Percentiles rank a stretch among this genome's conserved stretches.
These are phyloP conservation scores for Hypotaenidia okinawae DNA, from an alignment of 2,797 vertebrate species.

Conservation along the genomic window DNA sequence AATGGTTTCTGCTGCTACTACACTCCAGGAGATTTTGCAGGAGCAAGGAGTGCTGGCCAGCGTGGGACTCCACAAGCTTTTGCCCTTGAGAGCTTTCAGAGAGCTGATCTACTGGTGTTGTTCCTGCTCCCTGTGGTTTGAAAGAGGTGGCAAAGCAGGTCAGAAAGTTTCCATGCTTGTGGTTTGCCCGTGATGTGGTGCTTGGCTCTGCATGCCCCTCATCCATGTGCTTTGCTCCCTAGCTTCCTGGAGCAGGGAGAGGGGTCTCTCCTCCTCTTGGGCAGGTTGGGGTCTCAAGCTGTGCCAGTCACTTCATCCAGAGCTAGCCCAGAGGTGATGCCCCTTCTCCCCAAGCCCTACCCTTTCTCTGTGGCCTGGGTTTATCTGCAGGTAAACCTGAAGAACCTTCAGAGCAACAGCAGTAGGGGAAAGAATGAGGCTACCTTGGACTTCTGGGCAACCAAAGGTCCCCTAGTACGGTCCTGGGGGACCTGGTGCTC, in stretches of 20 bases:
- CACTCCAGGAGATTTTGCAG: constrained; percentile 30
- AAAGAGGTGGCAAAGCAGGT: background rate
- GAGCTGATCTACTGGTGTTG: background rate
- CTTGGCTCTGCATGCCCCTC: background rate
- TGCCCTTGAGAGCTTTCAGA: background rate
- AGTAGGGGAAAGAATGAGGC: background rate
- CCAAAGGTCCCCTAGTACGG: fast-evolving
- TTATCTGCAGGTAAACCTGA: background rate
- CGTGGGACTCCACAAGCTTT: background rate
- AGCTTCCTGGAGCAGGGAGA: background rate
- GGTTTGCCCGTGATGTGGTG: fast-evolving
- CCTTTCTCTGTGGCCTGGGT: background rate
- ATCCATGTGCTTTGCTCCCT: background rate
- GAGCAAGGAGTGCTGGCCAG: background rate
- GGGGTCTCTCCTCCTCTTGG: background rate
- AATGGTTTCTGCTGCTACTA: background rate
- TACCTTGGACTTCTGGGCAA: background rate
- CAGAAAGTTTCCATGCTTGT: constrained; percentile 17
- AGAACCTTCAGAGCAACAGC: background rate
- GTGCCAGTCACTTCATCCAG: fast-evolving
- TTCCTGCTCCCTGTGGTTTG: constrained; percentile 35
- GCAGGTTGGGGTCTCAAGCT: background rate
- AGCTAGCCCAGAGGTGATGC: background rate
- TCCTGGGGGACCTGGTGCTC: background rate
- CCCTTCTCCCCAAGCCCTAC: background rate